phyloP scores from a whole-genome alignment of 2,113 vertebrate species.

The Glareola pratincola region DNA sequence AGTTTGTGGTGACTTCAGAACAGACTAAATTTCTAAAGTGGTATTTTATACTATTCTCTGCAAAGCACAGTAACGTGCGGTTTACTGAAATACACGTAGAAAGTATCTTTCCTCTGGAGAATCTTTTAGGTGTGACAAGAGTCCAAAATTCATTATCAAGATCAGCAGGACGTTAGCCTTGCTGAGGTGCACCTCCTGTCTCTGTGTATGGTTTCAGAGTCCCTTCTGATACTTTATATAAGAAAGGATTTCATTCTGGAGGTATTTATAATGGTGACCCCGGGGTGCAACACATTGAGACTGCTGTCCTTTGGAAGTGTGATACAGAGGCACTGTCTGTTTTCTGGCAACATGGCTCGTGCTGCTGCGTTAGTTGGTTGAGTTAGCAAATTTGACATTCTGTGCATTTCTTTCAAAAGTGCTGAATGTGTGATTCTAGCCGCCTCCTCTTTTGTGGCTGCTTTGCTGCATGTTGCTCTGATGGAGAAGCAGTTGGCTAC shows the following conservation, averaged over 20 bases:
- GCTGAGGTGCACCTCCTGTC: neutral
- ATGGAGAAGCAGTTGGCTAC: neutral
- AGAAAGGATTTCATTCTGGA: too few species aligned
- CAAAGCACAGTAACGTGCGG: neutral
- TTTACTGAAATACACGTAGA: neutral
- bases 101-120: neutral
- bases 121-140: neutral
- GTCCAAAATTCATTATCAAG: neutral
- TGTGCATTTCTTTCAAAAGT: constrained; percentile 41
- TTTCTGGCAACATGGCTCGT: neutral
- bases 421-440: constrained; percentile 19
- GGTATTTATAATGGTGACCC: neutral
- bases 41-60: neutral
- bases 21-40: neutral
- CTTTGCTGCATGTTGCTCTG: neutral
- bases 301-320: neutral
- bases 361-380: neutral
- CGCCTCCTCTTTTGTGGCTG: neutral
- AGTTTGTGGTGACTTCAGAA: neutral
- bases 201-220: neutral
- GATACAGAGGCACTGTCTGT: neutral
- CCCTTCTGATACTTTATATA: neutral
- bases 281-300: neutral
- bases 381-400: neutral
- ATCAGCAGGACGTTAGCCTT: neutral